Evolutionary conservation across 2,888 invertebrate genomes (phyloP), one percentile per base, ranked within the genome.

Genomic region (Ochropleura plecta): DNA sequence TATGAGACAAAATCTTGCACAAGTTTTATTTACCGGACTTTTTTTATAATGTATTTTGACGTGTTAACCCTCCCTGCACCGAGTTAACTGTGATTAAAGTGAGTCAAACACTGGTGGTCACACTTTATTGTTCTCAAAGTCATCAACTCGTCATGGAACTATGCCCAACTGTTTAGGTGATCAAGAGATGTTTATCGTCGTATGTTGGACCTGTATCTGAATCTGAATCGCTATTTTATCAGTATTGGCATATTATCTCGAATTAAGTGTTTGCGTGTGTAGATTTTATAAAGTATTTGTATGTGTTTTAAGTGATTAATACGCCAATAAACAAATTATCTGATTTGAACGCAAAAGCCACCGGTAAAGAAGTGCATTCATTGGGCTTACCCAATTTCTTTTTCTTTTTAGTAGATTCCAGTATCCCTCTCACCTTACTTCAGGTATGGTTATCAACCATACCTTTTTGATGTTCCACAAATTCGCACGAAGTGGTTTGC

Each of bases 161-260:
- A n/a, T 12, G 16, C 4, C 12, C 12, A 30, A 44, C 64, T 53
- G 14, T 16, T 48, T 67, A 48, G 16, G 40, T 30, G n/a, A 40
- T n/a, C 42, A 62, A 57, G 40, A 59, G 49, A 60, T 73, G 64
- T 59, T 59, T 73, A 78, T 78, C 67, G 63, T 16, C 59, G 30
- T 20, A 20, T 42, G 59, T 55, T 64, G 14, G 40, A 57, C 63
- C 40, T 64, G 10, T 63, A 63, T 72, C 49, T 81, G 59, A 73
- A 78, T 67, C 14, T 64, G 20, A 67, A 69, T 67, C 40, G 30
- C 9, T 40, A 64, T 55, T 30, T 70, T 79, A 76, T 76, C 71
- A 57, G 20, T 69, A 75, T 75, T 68, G 51, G 20, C 16, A 57
- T 62, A 48, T 57, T 44, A 49, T 69, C 40, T 12, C 40, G 42